phyloP scores from a whole-genome alignment of 2,113 vertebrate genomes.

The Megalops atlanticus region DNA sequence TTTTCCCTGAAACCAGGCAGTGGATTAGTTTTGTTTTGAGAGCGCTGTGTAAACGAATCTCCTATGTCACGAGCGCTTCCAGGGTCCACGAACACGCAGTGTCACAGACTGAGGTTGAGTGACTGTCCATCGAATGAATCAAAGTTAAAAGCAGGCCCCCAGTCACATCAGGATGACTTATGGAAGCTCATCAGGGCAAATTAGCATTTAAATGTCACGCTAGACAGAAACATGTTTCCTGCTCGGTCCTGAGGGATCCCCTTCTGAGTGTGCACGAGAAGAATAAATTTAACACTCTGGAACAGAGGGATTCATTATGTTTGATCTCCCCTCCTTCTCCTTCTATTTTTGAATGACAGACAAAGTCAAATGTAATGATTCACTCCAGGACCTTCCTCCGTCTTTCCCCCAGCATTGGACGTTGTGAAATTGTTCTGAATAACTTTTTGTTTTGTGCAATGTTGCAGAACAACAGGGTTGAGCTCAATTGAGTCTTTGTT shows the following conservation, averaged over 20 bases:
- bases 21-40: constrained; percentile 46
- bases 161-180: not conserved
- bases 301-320: no score
- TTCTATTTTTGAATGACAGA: not conserved
- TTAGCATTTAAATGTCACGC: not conserved
- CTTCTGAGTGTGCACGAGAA: no score
- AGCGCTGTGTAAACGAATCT: constrained; percentile 53
- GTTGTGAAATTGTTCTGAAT: no score
- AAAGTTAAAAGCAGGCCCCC: no score
- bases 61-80: constrained; percentile 34
- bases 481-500: no score
- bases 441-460: no score
- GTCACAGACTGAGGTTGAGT: not conserved
- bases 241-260: no score
- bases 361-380: constrained; percentile 13
- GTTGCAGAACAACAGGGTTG: no score
- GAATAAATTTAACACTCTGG: no score
- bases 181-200: not conserved
- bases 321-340: no score
- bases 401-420: not conserved
- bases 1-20: constrained; percentile 5
- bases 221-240: no score
- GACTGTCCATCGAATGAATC: no score
- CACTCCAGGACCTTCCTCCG: not conserved
- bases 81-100: not conserved